Percentiles rank a stretch among this genome's conserved stretches.
These are phyloP conservation scores for Anneissia japonica DNA, from an alignment of 35 echinoderm and acorn worm genomes.

Conservation along the genomic window DNA sequence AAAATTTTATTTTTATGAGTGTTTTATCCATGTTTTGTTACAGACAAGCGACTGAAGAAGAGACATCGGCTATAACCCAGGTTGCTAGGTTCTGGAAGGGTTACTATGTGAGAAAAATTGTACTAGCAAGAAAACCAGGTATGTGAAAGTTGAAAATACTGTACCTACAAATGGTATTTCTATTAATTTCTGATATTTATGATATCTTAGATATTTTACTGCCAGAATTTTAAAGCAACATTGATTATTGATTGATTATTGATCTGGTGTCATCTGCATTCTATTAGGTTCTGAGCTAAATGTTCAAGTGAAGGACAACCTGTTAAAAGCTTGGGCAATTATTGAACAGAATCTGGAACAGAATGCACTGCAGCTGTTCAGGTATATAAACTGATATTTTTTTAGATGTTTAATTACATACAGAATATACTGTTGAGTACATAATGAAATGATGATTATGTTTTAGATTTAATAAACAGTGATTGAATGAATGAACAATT, in stretches of 20 bases:
- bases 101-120: constrained; percentile 63
- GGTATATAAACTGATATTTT: constrained; percentile 38
- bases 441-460: no score
- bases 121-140: constrained; percentile 67
- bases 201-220: no score
- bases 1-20: no score
- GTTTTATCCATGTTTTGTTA: neutral
- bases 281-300: constrained; percentile 72
- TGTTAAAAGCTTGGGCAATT: constrained; percentile 69
- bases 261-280: no score
- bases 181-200: no score
- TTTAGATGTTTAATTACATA: neutral
- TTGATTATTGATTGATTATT: no score
- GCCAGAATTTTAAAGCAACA: no score
- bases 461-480: no score
- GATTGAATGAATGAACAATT: no score
- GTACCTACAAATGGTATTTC: no score
- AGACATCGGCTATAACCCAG: constrained; percentile 42
- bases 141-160: neutral
- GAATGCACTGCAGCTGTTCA: constrained; percentile 78
- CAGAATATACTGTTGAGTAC: no score
- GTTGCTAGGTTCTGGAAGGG: constrained; percentile 58
- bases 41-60: constrained; percentile 68
- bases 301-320: constrained; percentile 69
- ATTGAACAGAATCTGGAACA: constrained; percentile 79